Evolutionary conservation across 2,797 vertebrate genomes (phyloP).

Genomic region (Fringilla coelebs): DNA sequence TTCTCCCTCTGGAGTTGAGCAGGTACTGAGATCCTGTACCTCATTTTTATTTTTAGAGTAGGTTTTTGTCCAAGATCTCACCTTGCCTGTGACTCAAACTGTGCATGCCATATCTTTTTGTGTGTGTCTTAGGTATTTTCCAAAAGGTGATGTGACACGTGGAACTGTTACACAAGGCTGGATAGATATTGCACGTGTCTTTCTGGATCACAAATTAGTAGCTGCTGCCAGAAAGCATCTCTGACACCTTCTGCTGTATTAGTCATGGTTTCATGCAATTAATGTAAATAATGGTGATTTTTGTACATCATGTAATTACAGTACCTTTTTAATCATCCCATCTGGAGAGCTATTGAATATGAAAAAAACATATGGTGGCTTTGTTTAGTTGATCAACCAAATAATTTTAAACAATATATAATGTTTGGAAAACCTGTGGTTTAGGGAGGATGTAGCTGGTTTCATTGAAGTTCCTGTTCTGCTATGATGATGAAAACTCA

Average conservation of each 20-base stretch:
- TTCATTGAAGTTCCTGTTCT: not conserved
- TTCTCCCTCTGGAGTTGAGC: accelerated
- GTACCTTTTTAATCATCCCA: not conserved
- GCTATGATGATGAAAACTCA: not conserved
- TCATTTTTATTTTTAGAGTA: not conserved
- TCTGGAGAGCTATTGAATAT: not conserved
- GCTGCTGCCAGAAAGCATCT: not conserved
- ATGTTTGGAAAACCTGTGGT: not conserved
- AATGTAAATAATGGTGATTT: not conserved
- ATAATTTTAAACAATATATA: not conserved
- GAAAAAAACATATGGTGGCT: not conserved
- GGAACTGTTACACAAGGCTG: not conserved
- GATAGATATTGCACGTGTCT: not conserved
- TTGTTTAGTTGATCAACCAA: not conserved
- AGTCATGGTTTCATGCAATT: not conserved
- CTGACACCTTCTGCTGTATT: conserved; percentile 5
- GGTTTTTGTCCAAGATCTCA: not conserved
- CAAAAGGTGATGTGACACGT: not conserved
- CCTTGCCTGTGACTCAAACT: not conserved
- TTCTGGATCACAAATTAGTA: not conserved
- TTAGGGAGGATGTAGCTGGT: not conserved
- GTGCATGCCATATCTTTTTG: not conserved
- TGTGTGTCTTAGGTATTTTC: not conserved
- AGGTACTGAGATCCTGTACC: not conserved
- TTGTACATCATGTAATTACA: not conserved